phyloP scores from a whole-genome alignment of 2,113 vertebrate genomes.

The Erpornis zantholeuca region DNA sequence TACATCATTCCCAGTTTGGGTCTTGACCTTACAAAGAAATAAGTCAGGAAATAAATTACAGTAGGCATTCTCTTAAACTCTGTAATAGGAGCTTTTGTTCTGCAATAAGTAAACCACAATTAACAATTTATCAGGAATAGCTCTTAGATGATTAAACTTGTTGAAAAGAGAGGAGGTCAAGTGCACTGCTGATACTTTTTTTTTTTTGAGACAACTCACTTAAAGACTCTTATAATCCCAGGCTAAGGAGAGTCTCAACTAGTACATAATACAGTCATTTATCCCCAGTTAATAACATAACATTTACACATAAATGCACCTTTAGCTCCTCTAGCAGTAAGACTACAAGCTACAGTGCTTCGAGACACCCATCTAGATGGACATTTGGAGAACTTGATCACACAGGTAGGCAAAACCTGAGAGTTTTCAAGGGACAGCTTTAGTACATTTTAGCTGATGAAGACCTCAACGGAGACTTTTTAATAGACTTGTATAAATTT shows the following conservation, averaged over 20 bases:
- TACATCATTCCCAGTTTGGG: not conserved
- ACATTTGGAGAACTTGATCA: not conserved
- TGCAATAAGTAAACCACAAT: not conserved
- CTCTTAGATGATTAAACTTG: not conserved
- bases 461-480: not conserved
- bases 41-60: not conserved
- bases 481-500: not conserved
- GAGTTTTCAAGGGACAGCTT: not conserved
- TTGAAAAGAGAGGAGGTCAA: not conserved
- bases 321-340: not conserved
- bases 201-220: not conserved
- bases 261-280: not conserved
- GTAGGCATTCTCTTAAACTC: not conserved
- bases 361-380: accelerated
- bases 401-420: not conserved
- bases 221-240: not conserved
- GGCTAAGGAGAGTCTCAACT: not conserved
- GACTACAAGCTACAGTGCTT: not conserved
- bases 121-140: not conserved
- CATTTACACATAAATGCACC: not conserved
- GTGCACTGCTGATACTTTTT: not conserved
- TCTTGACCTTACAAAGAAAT: not conserved
- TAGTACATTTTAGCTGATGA: not conserved
- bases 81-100: not conserved
- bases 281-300: not conserved